phyloP scores from a whole-genome alignment of 35 echinoderm and acorn worm species.

The Hemicentrotus pulcherrimus region DNA sequence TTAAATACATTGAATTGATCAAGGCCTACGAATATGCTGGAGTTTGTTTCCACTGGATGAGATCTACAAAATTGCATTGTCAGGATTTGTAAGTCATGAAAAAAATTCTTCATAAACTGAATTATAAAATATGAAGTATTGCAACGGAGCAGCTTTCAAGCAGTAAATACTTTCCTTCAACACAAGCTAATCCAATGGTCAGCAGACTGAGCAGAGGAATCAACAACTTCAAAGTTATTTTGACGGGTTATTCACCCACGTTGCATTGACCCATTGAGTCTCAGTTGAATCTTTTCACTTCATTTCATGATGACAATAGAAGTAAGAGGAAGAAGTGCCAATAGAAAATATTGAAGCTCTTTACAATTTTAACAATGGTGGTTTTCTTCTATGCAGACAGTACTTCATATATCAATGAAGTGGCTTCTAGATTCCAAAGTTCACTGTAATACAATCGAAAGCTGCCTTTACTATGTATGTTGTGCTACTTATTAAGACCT shows the following conservation, averaged over 20 bases:
- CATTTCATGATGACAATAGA: constrained; percentile 3
- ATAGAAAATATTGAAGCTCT: constrained; percentile 9
- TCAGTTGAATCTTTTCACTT: background rate
- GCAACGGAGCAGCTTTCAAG: too few relatives aligned
- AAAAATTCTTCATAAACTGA: background rate
- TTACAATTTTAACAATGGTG: background rate
- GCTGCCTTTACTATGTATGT: background rate
- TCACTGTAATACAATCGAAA: background rate
- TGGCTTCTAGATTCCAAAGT: background rate
- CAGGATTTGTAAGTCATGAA: background rate
- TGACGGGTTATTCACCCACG: constrained; percentile 23
- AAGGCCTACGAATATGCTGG: too few relatives aligned
- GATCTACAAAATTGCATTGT: background rate
- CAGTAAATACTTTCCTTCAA: background rate
- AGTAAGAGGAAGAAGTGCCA: background rate
- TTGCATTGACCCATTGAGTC: background rate
- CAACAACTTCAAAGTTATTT: background rate
- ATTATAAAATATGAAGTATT: too few relatives aligned
- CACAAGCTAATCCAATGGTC: background rate
- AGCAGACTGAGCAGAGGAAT: background rate
- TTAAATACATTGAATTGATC: too few relatives aligned
- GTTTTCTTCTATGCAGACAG: background rate
- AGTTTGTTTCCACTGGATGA: background rate
- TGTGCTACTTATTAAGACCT: background rate
- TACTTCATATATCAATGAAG: background rate